Evolutionary conservation across 2,113 vertebrate genomes (phyloP), one percentile per base, ranked within the genome.

Genomic region (Oophaga pumilio): DNA sequence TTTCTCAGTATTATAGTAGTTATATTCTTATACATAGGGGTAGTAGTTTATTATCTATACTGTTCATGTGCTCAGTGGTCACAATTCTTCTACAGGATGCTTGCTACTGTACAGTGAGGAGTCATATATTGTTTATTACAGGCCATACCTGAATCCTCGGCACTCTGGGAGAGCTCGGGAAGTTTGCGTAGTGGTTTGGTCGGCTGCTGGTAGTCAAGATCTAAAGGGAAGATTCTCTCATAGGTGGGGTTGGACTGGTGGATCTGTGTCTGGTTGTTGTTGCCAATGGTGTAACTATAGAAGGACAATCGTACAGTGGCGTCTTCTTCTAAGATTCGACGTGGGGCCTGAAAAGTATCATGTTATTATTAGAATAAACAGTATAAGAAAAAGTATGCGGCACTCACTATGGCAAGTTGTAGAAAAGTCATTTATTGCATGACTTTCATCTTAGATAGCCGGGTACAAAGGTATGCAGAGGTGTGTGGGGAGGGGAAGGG

Each of bases 151-250:
- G 97, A 97, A 84, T 96, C 94, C 92, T 97, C 97, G 0, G 97
- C 96, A 15, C 96, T 97, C 89, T 97, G 96, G 0, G 96, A 96
- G 53, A 97, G 95, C 89, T 97, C 96, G 0, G 96, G 97, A 62
- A 97, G 94, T 87, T 97, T 97, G 76, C 94, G 96, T 11, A 97
- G 93, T 73, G 97, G 93, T 0, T 90, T 94, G 1, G 94, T 92
- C 0, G 96, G 96, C 90, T 97, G 96, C 90, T 97, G 97, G 91
- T 97, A 97, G 84, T 97, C 95, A 1, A 97, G 90, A 90, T 98
- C 96, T 91, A 98, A 90, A 15, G 97, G 95, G 90, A 97, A 98
- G 18, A 97, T 95, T 33, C 96, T 93, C 91, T 98, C 97, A 6
- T 98, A 98, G 71, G 96, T 96, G 64, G 96, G 95, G 82, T 97